Conservation (phyloP, 2,113 vertebrate species). For the Entelurus aequoreus region DNA sequence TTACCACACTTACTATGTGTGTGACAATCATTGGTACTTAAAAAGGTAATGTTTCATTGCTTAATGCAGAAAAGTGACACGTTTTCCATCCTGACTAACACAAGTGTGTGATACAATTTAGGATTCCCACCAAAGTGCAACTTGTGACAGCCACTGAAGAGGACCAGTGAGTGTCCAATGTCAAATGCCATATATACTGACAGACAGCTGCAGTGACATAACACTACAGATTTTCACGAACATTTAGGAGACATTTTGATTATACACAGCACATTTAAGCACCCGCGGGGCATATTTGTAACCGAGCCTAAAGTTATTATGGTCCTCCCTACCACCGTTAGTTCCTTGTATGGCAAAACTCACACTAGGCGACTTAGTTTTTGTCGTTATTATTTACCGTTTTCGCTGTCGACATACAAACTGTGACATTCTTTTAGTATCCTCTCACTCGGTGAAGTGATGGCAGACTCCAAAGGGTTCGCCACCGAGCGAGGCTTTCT, state of each 20-base stretch:
- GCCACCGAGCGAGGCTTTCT: constrained; percentile 70
- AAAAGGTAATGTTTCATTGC: too few species aligned
- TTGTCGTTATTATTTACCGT: constrained; percentile 61
- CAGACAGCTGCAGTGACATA: constrained; percentile 33
- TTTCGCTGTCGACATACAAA: constrained; percentile 71
- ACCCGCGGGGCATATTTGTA: neutral
- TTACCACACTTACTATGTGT: too few species aligned
- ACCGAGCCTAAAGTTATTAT: neutral
- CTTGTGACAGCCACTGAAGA: constrained; percentile 5
- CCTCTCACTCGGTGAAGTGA: constrained; percentile 70
- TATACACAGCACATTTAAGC: neutral
- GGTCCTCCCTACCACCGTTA: constrained; percentile 8
- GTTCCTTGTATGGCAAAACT: neutral
- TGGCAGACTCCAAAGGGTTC: constrained; percentile 71
- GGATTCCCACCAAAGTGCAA: neutral
- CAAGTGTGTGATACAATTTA: neutral
- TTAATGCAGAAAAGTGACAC: too few species aligned
- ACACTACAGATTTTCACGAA: neutral
- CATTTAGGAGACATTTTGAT: neutral
- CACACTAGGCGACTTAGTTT: neutral
- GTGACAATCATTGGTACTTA: too few species aligned
- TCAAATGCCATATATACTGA: constrained; percentile 34
- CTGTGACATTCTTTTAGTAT: constrained; percentile 74
- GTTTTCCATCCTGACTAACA: too few species aligned
- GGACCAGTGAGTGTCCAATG: constrained; percentile 11